phyloP scores from a whole-genome alignment of 2,888 invertebrate species.

The Clivina fossor region DNA sequence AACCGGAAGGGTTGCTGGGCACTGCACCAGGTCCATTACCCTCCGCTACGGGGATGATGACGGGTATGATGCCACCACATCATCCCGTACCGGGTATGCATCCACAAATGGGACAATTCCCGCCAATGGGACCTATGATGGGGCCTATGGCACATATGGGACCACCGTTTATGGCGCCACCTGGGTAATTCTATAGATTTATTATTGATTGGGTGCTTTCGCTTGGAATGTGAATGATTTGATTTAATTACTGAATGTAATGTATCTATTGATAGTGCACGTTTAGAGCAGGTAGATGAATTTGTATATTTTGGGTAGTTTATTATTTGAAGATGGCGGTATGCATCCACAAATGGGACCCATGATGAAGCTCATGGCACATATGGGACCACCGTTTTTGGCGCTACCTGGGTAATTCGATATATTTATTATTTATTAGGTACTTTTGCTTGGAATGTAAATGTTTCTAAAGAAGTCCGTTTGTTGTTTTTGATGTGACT shows the following conservation, averaged over 20 bases:
- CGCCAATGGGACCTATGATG: slow-evolving; percentile 62
- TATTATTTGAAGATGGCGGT: too few relatives aligned
- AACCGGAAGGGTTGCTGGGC: slow-evolving; percentile 68
- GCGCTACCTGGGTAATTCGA: slow-evolving; percentile 55
- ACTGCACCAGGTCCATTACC: slow-evolving; percentile 64
- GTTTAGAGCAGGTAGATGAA: too few relatives aligned
- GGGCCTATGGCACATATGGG: slow-evolving; percentile 71
- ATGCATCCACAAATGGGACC: slow-evolving; percentile 63
- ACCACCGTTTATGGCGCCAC: slow-evolving; percentile 73
- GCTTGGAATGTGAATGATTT: too few relatives aligned
- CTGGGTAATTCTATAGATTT: slow-evolving; percentile 58
- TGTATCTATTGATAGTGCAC: too few relatives aligned
- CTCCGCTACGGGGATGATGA: slow-evolving; percentile 65
- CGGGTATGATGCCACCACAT: slow-evolving; percentile 64
- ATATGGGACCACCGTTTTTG: slow-evolving; percentile 78
- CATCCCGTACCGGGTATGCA: slow-evolving; percentile 55
- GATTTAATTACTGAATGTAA: too few relatives aligned
- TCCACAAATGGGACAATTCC: slow-evolving; percentile 61
- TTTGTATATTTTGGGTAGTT: too few relatives aligned
- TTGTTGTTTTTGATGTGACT: too few relatives aligned
- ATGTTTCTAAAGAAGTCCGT: too few relatives aligned
- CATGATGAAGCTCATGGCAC: slow-evolving; percentile 65
- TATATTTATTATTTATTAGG: slow-evolving; percentile 15
- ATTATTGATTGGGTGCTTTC: too few relatives aligned
- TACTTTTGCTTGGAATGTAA: too few relatives aligned